Conservation (phyloP, 1,140 invertebrate genomes). For the Diabrotica virgifera region DNA sequence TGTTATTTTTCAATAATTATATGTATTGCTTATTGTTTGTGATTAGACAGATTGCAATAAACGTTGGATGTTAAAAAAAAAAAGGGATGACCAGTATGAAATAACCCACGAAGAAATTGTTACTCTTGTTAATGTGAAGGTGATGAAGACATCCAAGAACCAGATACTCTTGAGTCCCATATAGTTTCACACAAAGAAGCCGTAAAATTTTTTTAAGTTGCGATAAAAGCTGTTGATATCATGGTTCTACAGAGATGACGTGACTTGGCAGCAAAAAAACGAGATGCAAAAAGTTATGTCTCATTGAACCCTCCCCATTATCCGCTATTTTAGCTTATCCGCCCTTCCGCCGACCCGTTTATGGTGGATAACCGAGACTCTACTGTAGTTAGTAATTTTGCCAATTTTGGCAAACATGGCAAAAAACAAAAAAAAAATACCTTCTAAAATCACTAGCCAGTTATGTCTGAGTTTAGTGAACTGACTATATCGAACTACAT, state of each 20-base stretch:
- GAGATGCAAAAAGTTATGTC: neutral
- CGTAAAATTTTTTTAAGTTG: slow-evolving; percentile 17
- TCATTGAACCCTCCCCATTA: neutral
- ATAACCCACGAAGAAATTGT: neutral
- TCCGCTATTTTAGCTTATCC: neutral
- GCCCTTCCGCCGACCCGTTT: neutral
- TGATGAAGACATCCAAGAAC: too few species aligned
- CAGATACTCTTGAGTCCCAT: neutral
- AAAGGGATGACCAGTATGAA: too few species aligned
- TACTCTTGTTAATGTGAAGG: neutral
- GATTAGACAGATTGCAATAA: too few species aligned
- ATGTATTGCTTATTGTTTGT: too few species aligned
- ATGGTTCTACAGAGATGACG: neutral
- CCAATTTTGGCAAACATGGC: too few species aligned
- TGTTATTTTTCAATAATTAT: too few species aligned
- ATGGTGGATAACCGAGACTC: neutral
- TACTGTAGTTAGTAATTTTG: too few species aligned
- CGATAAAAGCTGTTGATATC: neutral
- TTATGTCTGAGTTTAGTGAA: too few species aligned
- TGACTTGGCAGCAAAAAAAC: neutral
- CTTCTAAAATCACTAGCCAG: too few species aligned
- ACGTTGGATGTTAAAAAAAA: too few species aligned
- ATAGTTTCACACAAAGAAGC: slow-evolving; percentile 19
- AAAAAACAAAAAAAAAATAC: too few species aligned
- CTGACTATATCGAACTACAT: too few species aligned